Evolutionary conservation across 1,140 invertebrate species (phyloP).

Genomic region (Stegodyphus dumicola): DNA sequence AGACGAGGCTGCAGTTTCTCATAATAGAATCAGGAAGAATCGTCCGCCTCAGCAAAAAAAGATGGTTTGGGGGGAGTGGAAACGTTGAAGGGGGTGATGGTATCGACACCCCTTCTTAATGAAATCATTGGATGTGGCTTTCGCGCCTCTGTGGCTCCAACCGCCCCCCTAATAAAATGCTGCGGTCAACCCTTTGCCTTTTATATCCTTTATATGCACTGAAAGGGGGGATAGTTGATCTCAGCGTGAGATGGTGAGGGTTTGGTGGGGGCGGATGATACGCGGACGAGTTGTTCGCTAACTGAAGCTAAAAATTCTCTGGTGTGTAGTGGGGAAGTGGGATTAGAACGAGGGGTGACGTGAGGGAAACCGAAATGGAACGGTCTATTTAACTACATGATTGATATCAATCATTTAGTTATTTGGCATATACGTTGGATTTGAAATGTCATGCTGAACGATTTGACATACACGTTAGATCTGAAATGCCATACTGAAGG

Average conservation of each 20-base stretch:
- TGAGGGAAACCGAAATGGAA: background rate
- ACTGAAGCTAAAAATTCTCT: background rate
- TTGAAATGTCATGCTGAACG: too few relatives aligned
- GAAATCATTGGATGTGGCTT: conserved; percentile 50
- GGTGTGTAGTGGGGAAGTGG: background rate
- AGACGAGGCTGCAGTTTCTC: conserved; percentile 26
- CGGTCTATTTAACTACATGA: too few relatives aligned
- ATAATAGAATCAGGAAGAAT: conserved; percentile 59
- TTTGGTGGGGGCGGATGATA: background rate
- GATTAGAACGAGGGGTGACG: background rate
- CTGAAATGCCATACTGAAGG: too few relatives aligned
- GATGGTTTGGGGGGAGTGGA: background rate
- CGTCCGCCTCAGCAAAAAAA: conserved; percentile 47
- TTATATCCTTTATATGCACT: conserved; percentile 21
- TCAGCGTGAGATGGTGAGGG: background rate
- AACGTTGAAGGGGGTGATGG: background rate
- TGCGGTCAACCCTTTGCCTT: conserved; percentile 55
- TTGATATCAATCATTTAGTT: too few relatives aligned
- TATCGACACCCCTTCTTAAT: conserved; percentile 51
- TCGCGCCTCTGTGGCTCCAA: conserved; percentile 50
- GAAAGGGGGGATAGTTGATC: background rate
- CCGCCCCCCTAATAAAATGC: conserved; percentile 54
- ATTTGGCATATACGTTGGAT: too few relatives aligned
- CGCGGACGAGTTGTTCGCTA: background rate
- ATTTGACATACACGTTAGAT: too few relatives aligned